Evolutionary conservation across 2,113 vertebrate genomes (phyloP).

Genomic region (Daphoenositta chrysoptera): DNA sequence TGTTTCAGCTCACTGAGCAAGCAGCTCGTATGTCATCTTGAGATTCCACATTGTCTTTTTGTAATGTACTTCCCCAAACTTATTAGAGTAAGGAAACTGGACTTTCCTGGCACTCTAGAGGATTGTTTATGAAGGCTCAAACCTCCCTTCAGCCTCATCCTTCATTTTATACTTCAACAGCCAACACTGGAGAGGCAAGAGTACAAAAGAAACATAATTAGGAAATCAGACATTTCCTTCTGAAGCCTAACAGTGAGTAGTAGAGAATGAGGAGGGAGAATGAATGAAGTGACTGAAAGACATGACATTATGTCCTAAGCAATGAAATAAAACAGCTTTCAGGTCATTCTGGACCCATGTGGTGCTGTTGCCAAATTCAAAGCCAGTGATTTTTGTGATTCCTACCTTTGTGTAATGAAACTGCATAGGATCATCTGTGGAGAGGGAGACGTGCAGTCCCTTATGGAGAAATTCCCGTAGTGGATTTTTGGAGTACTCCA

Average conservation of each 20-base stretch:
- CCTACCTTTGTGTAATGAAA: constrained; percentile 98
- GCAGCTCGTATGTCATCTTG: background rate
- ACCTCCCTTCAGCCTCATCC: constrained; percentile 60
- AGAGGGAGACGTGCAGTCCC: constrained; percentile 92
- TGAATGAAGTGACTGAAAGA: constrained; percentile 30
- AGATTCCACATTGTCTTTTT: background rate
- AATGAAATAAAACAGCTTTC: background rate
- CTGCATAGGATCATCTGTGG: constrained; percentile 97
- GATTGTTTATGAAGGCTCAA: constrained; percentile 64
- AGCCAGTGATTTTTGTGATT: background rate
- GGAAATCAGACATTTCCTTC: constrained; percentile 48
- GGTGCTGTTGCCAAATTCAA: background rate
- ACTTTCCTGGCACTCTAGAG: constrained; percentile 61
- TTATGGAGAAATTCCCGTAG: constrained; percentile 94
- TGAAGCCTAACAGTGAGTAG: constrained; percentile 21
- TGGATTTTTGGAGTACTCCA: constrained; percentile 96
- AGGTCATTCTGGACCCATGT: background rate
- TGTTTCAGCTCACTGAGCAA: background rate
- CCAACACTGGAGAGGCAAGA: constrained; percentile 53
- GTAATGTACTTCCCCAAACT: constrained; percentile 34
- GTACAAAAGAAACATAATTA: constrained; percentile 63
- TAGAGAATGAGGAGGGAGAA: constrained; percentile 1
- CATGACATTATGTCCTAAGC: background rate
- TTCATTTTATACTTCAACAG: constrained; percentile 61
- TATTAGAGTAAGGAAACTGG: constrained; percentile 58